Evolutionary conservation across 2,797 vertebrate species (phyloP).

Genomic region (Danio albolineatus): DNA sequence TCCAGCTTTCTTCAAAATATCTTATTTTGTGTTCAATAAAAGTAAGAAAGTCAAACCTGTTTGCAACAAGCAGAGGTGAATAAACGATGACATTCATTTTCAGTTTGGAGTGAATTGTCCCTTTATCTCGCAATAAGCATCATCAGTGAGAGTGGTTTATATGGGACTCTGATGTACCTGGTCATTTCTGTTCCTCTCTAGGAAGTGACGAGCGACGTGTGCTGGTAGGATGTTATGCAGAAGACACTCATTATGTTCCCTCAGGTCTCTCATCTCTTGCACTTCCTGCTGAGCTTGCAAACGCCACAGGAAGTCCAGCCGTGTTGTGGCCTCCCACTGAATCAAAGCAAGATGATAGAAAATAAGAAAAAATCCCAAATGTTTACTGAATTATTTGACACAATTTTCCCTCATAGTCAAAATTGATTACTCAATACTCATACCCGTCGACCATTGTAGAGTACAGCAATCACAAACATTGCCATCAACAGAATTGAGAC

Average conservation of each 20-base stretch:
- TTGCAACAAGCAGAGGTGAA: too few species aligned
- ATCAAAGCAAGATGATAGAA: constrained; percentile 34
- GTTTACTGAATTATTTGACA: background rate
- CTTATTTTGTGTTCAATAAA: too few species aligned
- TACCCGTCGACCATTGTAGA: constrained; percentile 82
- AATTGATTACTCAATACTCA: background rate
- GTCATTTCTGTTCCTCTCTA: constrained; percentile 78
- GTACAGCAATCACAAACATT: constrained; percentile 80
- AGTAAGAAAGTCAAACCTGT: too few species aligned
- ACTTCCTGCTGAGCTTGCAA: constrained; percentile 83
- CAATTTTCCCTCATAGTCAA: background rate
- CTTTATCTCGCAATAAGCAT: background rate
- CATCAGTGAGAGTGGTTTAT: background rate
- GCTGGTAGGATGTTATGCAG: constrained; percentile 81
- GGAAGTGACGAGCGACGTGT: constrained; percentile 79
- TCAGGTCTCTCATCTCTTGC: constrained; percentile 81
- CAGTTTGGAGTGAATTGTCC: too few species aligned
- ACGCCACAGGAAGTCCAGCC: constrained; percentile 83
- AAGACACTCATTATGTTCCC: constrained; percentile 81
- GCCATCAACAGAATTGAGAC: constrained; percentile 77
- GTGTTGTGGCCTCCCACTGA: constrained; percentile 81
- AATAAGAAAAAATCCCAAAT: constrained; percentile 6
- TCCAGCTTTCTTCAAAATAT: too few species aligned
- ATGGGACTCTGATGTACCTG: constrained; percentile 65
- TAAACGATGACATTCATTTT: too few species aligned